These are phyloP conservation scores for Hydrolagus affinis DNA, from an alignment of 2,113 vertebrate genomes.

Conservation along the genomic window DNA sequence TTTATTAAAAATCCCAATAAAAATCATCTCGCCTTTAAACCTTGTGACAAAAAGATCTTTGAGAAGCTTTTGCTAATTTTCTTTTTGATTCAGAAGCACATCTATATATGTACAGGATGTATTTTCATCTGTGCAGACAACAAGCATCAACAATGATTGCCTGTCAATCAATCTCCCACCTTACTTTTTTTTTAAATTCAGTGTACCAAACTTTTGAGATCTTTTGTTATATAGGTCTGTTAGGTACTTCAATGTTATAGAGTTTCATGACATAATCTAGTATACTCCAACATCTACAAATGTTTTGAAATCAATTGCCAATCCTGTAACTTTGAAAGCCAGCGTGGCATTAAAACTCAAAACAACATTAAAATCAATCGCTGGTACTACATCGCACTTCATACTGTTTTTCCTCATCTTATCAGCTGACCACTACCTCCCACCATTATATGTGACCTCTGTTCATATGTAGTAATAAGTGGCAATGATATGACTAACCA, in stretches of 20 bases:
- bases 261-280: not conserved
- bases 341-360: not conserved
- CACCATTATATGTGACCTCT: not conserved
- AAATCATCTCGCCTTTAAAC: not conserved
- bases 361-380: not conserved
- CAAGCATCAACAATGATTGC: not conserved
- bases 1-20: too few species aligned
- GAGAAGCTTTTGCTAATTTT: not conserved
- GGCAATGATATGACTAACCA: not conserved
- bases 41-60: not conserved
- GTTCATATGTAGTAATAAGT: not conserved
- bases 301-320: not conserved
- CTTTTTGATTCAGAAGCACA: not conserved
- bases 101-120: not conserved
- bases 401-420: not conserved
- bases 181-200: not conserved
- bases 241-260: not conserved
- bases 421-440: conserved; percentile 5
- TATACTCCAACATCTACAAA: not conserved
- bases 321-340: not conserved
- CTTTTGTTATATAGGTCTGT: not conserved
- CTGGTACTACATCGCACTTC: not conserved
- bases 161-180: too few species aligned
- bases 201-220: not conserved
- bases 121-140: not conserved